A percentile compares a stretch with the other conserved stretches of the same genome.
Evolutionary conservation across 2,113 vertebrate genomes (phyloP).

Genomic region (Phalacrocorax aristotelis): DNA sequence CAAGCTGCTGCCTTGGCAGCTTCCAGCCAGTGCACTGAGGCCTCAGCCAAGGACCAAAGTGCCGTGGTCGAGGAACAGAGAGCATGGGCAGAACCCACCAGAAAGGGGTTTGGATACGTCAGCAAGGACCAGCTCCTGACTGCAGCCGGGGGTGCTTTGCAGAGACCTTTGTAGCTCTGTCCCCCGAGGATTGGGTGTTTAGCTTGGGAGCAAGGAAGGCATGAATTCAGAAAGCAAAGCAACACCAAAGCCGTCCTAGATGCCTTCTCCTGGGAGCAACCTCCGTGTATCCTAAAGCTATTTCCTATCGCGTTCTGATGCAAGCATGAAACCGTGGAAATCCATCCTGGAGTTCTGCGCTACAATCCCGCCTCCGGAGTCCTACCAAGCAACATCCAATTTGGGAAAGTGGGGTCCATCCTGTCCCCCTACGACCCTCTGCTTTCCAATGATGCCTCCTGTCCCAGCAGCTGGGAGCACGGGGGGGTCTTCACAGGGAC

Average conservation of each 20-base stretch:
- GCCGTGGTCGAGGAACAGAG: neutral
- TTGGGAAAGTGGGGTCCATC: neutral
- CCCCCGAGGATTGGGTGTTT: fast-evolving
- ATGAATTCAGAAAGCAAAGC: neutral
- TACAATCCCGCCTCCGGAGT: neutral
- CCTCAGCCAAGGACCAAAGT: neutral
- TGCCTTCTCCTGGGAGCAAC: neutral
- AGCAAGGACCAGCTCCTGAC: neutral
- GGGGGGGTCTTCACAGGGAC: neutral
- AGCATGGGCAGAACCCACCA: neutral
- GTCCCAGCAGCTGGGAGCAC: neutral
- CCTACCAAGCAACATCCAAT: neutral
- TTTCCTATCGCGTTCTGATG: neutral
- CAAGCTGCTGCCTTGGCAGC: neutral
- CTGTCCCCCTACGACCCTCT: neutral
- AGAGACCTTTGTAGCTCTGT: neutral
- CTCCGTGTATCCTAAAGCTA: neutral
- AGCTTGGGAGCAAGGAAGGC: neutral
- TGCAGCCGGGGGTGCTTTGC: neutral
- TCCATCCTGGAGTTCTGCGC: neutral
- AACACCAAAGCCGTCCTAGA: neutral
- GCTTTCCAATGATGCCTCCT: neutral
- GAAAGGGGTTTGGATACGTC: neutral
- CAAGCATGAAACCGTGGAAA: neutral
- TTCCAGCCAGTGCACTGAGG: neutral